Evolutionary conservation across 2,888 invertebrate genomes (phyloP).

Genomic region (Plebejus argus): DNA sequence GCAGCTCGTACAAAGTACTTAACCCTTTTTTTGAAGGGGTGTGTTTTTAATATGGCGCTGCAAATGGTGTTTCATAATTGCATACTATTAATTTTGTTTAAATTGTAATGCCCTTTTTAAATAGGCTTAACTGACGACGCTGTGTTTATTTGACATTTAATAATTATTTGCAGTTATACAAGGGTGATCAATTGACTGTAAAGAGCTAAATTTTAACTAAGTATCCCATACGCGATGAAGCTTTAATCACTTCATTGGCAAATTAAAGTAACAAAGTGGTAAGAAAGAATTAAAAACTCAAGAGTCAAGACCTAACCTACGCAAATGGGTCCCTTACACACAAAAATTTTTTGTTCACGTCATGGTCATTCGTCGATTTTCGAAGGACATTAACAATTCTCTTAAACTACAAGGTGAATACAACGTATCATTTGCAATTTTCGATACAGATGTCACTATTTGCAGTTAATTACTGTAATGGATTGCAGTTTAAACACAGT

Average conservation of each 20-base stretch:
- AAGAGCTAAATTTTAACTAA: not conserved
- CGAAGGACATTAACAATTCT: too few relatives aligned
- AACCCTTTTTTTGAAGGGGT: constrained; percentile 23
- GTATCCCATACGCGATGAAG: not conserved
- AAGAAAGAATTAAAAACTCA: not conserved
- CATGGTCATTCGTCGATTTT: too few relatives aligned
- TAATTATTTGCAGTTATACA: too few relatives aligned
- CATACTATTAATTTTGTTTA: constrained; percentile 20
- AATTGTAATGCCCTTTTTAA: not conserved
- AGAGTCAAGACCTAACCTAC: too few relatives aligned
- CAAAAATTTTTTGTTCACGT: too few relatives aligned
- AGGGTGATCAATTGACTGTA: too few relatives aligned
- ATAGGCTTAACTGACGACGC: too few relatives aligned
- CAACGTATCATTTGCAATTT: constrained; percentile 61
- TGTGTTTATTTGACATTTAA: too few relatives aligned
- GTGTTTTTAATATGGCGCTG: constrained; percentile 26
- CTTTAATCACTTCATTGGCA: not conserved
- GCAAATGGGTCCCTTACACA: too few relatives aligned
- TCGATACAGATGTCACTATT: constrained; percentile 63
- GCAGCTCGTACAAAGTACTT: constrained; percentile 15
- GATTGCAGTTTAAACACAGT: constrained; percentile 56
- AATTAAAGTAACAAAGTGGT: not conserved
- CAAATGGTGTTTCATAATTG: constrained; percentile 21
- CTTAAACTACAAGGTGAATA: not conserved
- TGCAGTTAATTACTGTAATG: constrained; percentile 74